These are phyloP conservation scores for Teleogryllus occipitalis DNA, from an alignment of 1,140 invertebrate species.

Conservation along the genomic window DNA sequence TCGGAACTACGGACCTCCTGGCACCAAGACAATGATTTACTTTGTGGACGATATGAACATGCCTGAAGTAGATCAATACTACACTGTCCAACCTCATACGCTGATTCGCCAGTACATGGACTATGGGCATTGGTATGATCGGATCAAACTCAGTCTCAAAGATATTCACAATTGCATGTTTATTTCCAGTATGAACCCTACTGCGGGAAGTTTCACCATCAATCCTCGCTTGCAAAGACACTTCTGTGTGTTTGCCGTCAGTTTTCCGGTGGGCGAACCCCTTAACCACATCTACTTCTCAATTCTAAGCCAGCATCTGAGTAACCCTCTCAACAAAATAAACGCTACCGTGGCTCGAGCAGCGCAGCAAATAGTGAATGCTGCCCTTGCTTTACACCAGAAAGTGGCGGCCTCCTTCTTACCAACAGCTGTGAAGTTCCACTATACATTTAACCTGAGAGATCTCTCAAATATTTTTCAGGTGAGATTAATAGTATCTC, in stretches of 20 bases:
- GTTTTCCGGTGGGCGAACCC: conserved; percentile 76
- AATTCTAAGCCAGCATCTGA: conserved; percentile 71
- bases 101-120: conserved; percentile 90
- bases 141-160: conserved; percentile 76
- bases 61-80: conserved; percentile 92
- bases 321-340: conserved; percentile 58
- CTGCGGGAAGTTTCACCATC: conserved; percentile 89
- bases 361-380: conserved; percentile 51
- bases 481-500: conserved; percentile 31
- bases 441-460: conserved; percentile 88
- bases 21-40: conserved; percentile 83
- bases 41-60: conserved; percentile 97
- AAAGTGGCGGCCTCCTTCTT: conserved; percentile 68
- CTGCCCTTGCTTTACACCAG: conserved; percentile 68
- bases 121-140: conserved; percentile 89
- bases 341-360: conserved; percentile 47
- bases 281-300: conserved; percentile 74
- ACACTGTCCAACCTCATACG: conserved; percentile 91
- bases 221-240: conserved; percentile 85
- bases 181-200: conserved; percentile 93
- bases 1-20: conserved; percentile 84
- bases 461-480: conserved; percentile 88
- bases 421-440: conserved; percentile 89
- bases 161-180: conserved; percentile 93
- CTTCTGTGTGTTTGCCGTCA: conserved; percentile 86